phyloP scores from a whole-genome alignment of 2,113 vertebrate species.

The Colaptes auratus region DNA sequence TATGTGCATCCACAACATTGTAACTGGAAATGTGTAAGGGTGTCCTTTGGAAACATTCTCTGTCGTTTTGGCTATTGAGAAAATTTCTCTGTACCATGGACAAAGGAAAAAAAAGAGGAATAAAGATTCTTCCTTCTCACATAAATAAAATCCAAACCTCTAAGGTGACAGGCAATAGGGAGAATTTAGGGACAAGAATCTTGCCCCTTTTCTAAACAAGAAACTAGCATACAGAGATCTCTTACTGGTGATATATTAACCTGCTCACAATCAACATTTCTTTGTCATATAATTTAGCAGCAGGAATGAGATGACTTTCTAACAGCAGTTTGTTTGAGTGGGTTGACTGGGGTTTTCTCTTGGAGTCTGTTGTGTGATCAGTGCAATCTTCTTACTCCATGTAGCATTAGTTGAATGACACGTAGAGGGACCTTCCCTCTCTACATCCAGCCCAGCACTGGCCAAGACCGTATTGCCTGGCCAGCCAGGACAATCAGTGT shows the following conservation, averaged over 20 bases:
- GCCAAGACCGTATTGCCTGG: neutral
- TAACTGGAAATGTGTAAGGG: neutral
- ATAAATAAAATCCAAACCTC: neutral
- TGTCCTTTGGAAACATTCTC: neutral
- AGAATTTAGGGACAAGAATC: neutral
- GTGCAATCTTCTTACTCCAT: neutral
- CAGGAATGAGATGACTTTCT: neutral
- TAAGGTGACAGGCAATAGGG: neutral
- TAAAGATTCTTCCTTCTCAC: neutral
- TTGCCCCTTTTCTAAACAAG: neutral
- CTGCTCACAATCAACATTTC: neutral
- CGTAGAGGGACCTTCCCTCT: neutral
- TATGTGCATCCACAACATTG: neutral
- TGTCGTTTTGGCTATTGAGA: neutral
- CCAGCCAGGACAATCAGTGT: neutral
- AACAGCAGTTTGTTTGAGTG: neutral
- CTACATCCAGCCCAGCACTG: neutral
- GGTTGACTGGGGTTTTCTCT: neutral
- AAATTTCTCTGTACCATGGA: neutral
- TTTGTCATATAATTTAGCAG: neutral
- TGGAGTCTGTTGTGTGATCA: neutral
- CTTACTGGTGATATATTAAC: neutral
- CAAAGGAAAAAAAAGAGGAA: neutral
- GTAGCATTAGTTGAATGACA: neutral
- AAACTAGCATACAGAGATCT: neutral